phyloP scores from a whole-genome alignment of 2,113 vertebrate species.

The Percina caprodes region DNA sequence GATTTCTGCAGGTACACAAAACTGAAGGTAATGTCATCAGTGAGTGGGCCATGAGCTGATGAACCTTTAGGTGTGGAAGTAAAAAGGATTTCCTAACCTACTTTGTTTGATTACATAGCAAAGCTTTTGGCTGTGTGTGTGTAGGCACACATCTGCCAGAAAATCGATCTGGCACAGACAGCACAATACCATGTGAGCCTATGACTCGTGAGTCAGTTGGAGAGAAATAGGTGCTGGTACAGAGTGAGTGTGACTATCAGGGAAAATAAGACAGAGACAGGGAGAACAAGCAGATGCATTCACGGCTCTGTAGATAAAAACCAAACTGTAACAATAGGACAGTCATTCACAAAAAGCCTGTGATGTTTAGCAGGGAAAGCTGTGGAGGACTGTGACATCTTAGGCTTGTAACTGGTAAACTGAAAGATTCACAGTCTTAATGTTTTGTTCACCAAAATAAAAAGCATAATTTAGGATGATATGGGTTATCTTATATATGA shows the following conservation, averaged over 20 bases:
- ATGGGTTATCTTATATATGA: background rate
- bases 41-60: slow-evolving; percentile 28
- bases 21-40: slow-evolving; percentile 42
- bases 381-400: slow-evolving; percentile 53
- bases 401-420: slow-evolving; percentile 59
- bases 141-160: slow-evolving; percentile 58
- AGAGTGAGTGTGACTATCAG: slow-evolving; percentile 39
- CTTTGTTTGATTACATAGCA: slow-evolving; percentile 69
- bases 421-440: slow-evolving; percentile 22
- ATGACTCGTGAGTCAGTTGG: slow-evolving; percentile 56
- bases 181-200: slow-evolving; percentile 48
- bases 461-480: background rate
- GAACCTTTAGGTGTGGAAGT: slow-evolving; percentile 58
- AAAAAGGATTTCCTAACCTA: slow-evolving; percentile 64
- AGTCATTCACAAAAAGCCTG: slow-evolving; percentile 72
- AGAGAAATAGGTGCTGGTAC: slow-evolving; percentile 52
- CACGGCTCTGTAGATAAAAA: slow-evolving; percentile 57
- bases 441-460: background rate
- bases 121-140: slow-evolving; percentile 40
- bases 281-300: slow-evolving; percentile 55
- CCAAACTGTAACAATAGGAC: slow-evolving; percentile 66
- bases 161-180: slow-evolving; percentile 58
- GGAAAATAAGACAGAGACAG: slow-evolving; percentile 42
- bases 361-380: slow-evolving; percentile 67
- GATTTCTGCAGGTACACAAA: slow-evolving; percentile 63